Base-by-base conservation (phyloP, 2,113 vertebrate species). In the Mesocricetus auratus region DNA sequence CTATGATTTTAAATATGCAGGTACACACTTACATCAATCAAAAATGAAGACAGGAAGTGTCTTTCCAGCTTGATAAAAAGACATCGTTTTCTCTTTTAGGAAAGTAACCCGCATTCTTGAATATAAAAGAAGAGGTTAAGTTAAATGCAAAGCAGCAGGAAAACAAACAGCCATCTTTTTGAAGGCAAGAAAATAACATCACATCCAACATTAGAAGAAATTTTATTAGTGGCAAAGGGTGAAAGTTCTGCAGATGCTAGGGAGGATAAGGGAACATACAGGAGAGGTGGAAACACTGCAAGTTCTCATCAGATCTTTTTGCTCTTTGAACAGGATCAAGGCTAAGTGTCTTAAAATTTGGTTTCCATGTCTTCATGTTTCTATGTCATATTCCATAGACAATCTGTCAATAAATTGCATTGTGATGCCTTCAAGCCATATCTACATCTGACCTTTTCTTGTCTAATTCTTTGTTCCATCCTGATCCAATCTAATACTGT, bases 81-180 rank as follows among this genome's bases (percentile, higher is more conserved):
- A 77, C n/a, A 89, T 64, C 82, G 36, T 50, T 81, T 85, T 93
- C 45, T 73, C 39, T 93, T 96, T 93, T 62, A 89, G 36, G 45
- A 16, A 90, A 93, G 29, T 91, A 69, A 71, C 24, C 22, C 24
- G 60, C 47, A 58, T 93, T 95, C 21, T 21, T 82, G 36, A 77
- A 73, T 74, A 77, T 71, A 58, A 95, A 74, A 91, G 58, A 68
- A 96, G 47, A 94, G 11, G 5, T 62, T 17, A 74, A 88, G 19
- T 53, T 60, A 75, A 94, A 95, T 79, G 22, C 11, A 95, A 89
- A 87, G 7, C 13, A 62, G 39, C 19, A 74, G 74, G 42, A 56
- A 89, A 95, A 81, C 24, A 64, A 77, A 10, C 13, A 95, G 56
- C 8, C 24, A 50, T 66, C 31, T 50, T 85, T 95, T 53, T 53